These are phyloP conservation scores for Nesidiocoris tenuis DNA, from an alignment of 2,888 invertebrate species.

Conservation along the genomic window DNA sequence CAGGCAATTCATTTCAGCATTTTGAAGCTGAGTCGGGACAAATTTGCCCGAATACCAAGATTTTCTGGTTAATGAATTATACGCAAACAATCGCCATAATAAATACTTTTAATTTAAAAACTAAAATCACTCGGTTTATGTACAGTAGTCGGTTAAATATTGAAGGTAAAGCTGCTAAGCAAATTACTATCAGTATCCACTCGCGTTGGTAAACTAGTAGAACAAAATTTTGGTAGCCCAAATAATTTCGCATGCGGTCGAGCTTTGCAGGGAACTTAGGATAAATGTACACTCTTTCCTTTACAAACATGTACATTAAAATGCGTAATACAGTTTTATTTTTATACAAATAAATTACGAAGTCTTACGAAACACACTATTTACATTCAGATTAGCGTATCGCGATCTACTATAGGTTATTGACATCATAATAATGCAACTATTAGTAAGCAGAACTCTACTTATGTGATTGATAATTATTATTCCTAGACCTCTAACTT, in stretches of 20 bases:
- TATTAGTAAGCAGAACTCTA: neutral
- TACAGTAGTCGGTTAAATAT: slow-evolving; percentile 15
- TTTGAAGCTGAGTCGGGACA: too few species aligned
- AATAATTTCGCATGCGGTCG: too few species aligned
- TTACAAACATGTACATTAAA: slow-evolving; percentile 9
- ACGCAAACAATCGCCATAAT: slow-evolving; percentile 27
- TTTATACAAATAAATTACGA: slow-evolving; percentile 36
- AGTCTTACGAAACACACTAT: slow-evolving; percentile 18
- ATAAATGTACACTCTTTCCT: slow-evolving; percentile 18
- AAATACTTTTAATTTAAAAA: slow-evolving; percentile 21
- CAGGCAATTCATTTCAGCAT: too few species aligned
- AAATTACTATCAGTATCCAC: neutral
- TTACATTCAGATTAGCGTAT: neutral
- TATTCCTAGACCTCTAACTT: neutral
- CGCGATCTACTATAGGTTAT: neutral
- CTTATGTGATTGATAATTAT: neutral
- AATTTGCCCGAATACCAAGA: too few species aligned
- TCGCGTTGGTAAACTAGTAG: too few species aligned
- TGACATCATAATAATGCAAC: neutral
- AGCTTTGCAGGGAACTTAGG: neutral
- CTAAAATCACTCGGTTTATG: slow-evolving; percentile 18
- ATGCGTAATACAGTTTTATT: neutral
- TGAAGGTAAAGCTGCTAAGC: neutral
- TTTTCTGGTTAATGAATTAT: too few species aligned
- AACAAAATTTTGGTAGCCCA: too few species aligned